Percentiles rank a stretch among this genome's conserved stretches.
Conservation (phyloP, 1,140 invertebrate species). For the Luehdorfia chinensis region DNA sequence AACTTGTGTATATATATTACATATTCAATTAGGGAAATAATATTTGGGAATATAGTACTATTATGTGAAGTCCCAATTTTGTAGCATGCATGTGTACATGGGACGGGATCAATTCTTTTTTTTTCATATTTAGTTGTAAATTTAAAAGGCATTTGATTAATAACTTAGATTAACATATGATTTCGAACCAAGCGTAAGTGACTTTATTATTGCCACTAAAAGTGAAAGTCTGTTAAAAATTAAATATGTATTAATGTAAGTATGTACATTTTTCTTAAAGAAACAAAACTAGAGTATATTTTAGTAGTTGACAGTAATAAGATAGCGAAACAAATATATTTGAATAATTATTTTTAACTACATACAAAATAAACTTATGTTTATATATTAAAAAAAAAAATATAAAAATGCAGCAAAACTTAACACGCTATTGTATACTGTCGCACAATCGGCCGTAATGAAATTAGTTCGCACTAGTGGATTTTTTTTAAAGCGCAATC, state of each 20-base stretch:
- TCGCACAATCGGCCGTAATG: no score
- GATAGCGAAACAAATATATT: no score
- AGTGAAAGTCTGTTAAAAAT: conserved; percentile 11
- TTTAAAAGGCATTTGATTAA: neutral
- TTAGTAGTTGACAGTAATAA: no score
- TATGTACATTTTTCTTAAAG: neutral
- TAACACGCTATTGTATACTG: no score
- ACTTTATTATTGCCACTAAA: conserved; percentile 7
- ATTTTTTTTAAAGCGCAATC: no score
- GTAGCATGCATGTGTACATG: conserved; percentile 51
- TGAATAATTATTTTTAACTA: no score
- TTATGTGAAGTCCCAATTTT: conserved; percentile 47
- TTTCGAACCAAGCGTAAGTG: conserved; percentile 3
- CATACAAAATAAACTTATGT: no score
- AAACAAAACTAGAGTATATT: neutral
- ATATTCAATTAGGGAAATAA: conserved; percentile 52
- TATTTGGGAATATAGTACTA: conserved; percentile 52
- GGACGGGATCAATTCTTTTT: conserved; percentile 63
- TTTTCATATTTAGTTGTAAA: conserved; percentile 35
- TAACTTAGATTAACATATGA: neutral
- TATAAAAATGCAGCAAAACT: no score
- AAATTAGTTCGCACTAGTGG: no score
- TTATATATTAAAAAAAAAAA: no score
- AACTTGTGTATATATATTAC: conserved; percentile 61
- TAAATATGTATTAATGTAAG: neutral